These are phyloP conservation scores for Mnemiopsis leidyi DNA, from an alignment of 37 sponge, comb jelly and placozoan genomes.

Conservation along the genomic window DNA sequence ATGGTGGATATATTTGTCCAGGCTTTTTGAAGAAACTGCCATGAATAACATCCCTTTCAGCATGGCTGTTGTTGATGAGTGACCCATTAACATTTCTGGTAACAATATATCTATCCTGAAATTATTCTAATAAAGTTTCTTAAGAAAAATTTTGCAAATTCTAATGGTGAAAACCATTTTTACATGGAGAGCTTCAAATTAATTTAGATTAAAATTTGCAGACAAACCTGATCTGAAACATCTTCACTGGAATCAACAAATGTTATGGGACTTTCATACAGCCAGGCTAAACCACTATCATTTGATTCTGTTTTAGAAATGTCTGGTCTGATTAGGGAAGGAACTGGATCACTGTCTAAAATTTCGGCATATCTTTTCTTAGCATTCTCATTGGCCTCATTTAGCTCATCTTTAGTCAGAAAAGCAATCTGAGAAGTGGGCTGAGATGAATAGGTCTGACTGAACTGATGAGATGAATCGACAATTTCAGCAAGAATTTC, in stretches of 20 bases:
- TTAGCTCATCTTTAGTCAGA: neutral
- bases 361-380: neutral
- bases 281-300: neutral
- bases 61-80: neutral
- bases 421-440: neutral
- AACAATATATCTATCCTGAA: constrained; percentile 18
- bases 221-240: neutral
- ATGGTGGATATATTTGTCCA: constrained; percentile 19
- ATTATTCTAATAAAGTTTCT: too few species aligned
- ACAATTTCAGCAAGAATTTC: neutral
- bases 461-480: neutral
- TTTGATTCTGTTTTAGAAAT: neutral
- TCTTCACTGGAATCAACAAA: neutral
- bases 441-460: neutral
- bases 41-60: neutral
- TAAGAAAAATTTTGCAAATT: too few species aligned
- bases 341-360: neutral
- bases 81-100: neutral
- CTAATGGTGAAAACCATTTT: too few species aligned
- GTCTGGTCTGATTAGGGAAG: neutral
- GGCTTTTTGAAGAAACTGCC: neutral
- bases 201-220: neutral
- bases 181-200: too few species aligned
- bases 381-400: neutral
- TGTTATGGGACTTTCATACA: neutral